phyloP scores from a whole-genome alignment of 1,140 invertebrate species.

The Cryptotermes secundus region DNA sequence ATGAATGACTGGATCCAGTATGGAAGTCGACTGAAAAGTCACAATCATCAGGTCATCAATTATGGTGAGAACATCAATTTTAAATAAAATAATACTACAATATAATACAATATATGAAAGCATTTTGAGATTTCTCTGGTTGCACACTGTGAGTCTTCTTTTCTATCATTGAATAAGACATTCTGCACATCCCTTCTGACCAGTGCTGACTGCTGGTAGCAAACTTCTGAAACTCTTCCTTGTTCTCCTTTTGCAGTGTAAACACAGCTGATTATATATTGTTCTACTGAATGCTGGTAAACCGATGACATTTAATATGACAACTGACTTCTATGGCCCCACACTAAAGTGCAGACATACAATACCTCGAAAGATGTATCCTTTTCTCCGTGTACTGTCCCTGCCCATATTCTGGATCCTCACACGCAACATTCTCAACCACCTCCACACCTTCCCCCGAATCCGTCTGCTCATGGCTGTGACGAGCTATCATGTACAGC shows the following conservation, averaged over 20 bases:
- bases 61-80: too few species aligned
- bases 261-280: too few species aligned
- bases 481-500: constrained; percentile 92
- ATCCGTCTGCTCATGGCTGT: constrained; percentile 87
- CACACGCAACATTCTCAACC: constrained; percentile 76
- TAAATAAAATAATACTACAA: too few species aligned
- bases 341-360: too few species aligned
- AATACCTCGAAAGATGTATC: constrained; percentile 84
- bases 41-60: constrained; percentile 34
- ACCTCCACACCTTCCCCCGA: constrained; percentile 92
- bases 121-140: background rate
- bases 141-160: background rate
- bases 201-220: too few species aligned
- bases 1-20: constrained; percentile 85
- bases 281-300: too few species aligned
- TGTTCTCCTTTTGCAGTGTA: too few species aligned
- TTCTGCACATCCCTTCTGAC: too few species aligned
- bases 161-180: background rate
- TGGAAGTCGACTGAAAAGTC: constrained; percentile 74
- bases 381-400: constrained; percentile 91
- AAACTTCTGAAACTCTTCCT: too few species aligned
- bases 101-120: too few species aligned
- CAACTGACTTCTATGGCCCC: too few species aligned
- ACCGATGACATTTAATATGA: too few species aligned
- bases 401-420: constrained; percentile 75